Evolutionary conservation across 2,888 invertebrate genomes (phyloP).

Genomic region (Eurois occulta): DNA sequence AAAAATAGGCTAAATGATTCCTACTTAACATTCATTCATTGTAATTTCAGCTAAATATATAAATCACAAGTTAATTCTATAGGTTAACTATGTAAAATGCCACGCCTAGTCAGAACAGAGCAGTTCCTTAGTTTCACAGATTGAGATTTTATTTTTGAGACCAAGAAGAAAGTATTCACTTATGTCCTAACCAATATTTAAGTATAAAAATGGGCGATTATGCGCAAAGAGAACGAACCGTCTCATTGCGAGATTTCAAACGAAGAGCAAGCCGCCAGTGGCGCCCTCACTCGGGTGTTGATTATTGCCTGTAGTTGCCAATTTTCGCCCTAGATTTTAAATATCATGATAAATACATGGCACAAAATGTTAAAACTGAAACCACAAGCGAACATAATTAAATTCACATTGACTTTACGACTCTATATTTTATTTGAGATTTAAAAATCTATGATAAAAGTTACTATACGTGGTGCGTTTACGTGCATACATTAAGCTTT

Average conservation of each 20-base stretch:
- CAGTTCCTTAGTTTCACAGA: conserved; percentile 64
- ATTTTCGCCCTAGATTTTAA: conserved; percentile 55
- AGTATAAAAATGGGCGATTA: conserved; percentile 60
- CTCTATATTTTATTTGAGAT: conserved; percentile 69
- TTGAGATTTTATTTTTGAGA: conserved; percentile 68
- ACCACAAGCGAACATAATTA: conserved; percentile 60
- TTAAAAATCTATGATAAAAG: conserved; percentile 65
- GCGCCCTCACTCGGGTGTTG: conserved; percentile 39
- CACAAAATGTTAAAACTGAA: conserved; percentile 63
- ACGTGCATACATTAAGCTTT: conserved; percentile 62
- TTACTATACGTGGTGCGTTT: conserved; percentile 66
- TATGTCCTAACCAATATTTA: conserved; percentile 61
- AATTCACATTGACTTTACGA: conserved; percentile 62
- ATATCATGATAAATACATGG: conserved; percentile 60
- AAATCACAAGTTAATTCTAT: conserved; percentile 50
- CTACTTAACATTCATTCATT: conserved; percentile 63
- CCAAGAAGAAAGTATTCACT: conserved; percentile 67
- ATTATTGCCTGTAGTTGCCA: conserved; percentile 44
- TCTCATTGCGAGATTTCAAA: conserved; percentile 31
- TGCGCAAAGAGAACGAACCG: conserved; percentile 44
- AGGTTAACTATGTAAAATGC: conserved; percentile 48
- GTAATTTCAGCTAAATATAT: conserved; percentile 61
- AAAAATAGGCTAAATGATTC: conserved; percentile 49
- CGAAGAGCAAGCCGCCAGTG: conserved; percentile 47
- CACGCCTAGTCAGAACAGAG: conserved; percentile 64